These are phyloP conservation scores for Aleiodes testaceus DNA, from an alignment of 2,888 invertebrate species.

Conservation along the genomic window DNA sequence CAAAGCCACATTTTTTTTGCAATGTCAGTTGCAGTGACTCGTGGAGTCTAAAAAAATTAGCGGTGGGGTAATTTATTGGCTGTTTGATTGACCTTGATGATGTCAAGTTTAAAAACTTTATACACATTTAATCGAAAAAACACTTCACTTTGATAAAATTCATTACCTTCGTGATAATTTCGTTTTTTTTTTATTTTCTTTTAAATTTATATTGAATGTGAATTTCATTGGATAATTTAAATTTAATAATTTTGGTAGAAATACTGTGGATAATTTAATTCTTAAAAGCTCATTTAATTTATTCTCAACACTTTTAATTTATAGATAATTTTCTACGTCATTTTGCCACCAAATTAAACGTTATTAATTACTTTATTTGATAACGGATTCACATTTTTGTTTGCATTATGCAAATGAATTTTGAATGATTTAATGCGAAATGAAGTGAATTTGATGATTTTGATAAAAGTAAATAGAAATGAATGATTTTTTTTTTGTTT, in stretches of 20 bases:
- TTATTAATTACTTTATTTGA: slow-evolving; percentile 16
- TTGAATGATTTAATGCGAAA: slow-evolving; percentile 50
- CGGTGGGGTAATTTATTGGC: slow-evolving; percentile 12
- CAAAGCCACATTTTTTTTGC: neutral
- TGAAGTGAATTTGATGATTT: slow-evolving; percentile 58
- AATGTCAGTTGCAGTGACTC: slow-evolving; percentile 2
- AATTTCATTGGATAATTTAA: slow-evolving; percentile 9
- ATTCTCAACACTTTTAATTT: neutral
- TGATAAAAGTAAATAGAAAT: slow-evolving; percentile 54
- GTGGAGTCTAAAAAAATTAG: neutral
- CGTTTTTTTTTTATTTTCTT: neutral
- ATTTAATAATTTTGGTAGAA: slow-evolving; percentile 32
- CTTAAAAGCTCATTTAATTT: slow-evolving; percentile 1
- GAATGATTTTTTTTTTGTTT: slow-evolving; percentile 54
- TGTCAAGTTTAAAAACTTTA: slow-evolving; percentile 23
- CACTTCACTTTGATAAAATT: slow-evolving; percentile 28
- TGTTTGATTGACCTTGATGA: slow-evolving; percentile 8
- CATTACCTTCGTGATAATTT: slow-evolving; percentile 8
- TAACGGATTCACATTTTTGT: slow-evolving; percentile 41
- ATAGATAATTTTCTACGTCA: slow-evolving; percentile 19
- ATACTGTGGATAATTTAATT: slow-evolving; percentile 18
- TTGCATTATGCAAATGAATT: slow-evolving; percentile 46
- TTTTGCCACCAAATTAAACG: slow-evolving; percentile 35
- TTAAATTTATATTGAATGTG: neutral
- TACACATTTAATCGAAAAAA: slow-evolving; percentile 11